Base-by-base conservation (phyloP, 2,888 invertebrate genomes). In the Poecilobothrus nobilitatus region DNA sequence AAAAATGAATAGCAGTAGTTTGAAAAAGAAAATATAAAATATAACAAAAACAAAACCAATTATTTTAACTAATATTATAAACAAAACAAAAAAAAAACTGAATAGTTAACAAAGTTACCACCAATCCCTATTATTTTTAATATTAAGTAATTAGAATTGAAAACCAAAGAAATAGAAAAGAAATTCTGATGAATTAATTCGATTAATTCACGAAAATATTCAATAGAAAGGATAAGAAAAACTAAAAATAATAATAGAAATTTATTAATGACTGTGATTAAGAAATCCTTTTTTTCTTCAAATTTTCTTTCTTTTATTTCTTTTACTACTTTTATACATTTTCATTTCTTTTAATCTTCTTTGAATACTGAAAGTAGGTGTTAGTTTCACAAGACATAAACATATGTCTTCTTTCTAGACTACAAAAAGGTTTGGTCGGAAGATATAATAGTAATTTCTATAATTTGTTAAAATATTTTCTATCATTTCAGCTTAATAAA, bases 241-340 rank as follows among this genome's bases (percentile, higher is more conserved):
- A 53, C 2, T 15, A n/a, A 1, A 53, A 18, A 53, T 12, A 53
- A 53, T 18, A 53, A 53, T 18, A 53, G 2, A 15, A 18, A 53
- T 18, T 53, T 53, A 53, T 53, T 53, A 53, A 53, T 53, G 53
- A 53, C 53, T 53, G n/a, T 53, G 53, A 53, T 53, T 53, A 53
- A 53, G 53, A 53, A 53, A 53, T 53, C n/a, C 53, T 53, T 53
- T 53, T 53, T 15, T 53, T 18, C 2, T 53, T 53, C 18, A n/a
- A n/a, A n/a, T n/a, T n/a, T n/a, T n/a, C n/a, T 18, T 18, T 53
- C 53, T 53, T 6, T 8, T 53, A 9, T 5, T 53, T 53, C n/a
- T 18, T 2, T 53, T 18, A 53, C 3, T 18, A n/a, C 53, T 53
- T 53, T 18, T 6, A n/a, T n/a, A 5, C 15, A 12, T 41, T 41